Evolutionary conservation across 2,113 vertebrate genomes (phyloP), one percentile per base, ranked within the genome.

Genomic region (Halcyon senegalensis): DNA sequence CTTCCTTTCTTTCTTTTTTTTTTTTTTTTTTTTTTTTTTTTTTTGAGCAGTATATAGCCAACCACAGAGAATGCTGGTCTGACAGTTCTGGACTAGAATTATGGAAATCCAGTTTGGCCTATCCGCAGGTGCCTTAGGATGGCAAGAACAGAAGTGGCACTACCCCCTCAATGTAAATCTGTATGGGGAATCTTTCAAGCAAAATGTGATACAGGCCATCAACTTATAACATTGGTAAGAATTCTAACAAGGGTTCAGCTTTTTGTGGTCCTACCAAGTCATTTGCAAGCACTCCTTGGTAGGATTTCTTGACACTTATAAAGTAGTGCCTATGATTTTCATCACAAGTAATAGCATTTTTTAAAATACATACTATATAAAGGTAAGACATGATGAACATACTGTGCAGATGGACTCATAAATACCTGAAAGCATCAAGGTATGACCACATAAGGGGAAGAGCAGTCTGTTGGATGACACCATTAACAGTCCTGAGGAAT

Each of bases 401-500:
- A 37, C 4, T 37, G 21, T 30, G 35, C 19, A 84, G 33, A 24
- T 50, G 15, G 56, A 59, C 15, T 58, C 41, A 58, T 17, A 64
- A 41, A 67, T 15, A 63, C 12, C 33, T 60, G 51, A 75, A 87
- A 68, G 43, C 28, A 81, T 12, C 25, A 75, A 60, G 6, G 13
- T 43, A 64, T 56, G 56, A 74, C 30, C 17, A 68, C 78, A 27
- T 19, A 33, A 69, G 12, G 31, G n/a, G 27, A 78, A 55, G 3
- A 50, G 19, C 44, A 41, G 19, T 33, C 20, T 10, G 0, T 4
- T 64, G 33, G 13, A 55, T 85, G 16, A 41, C 56, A 63, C 48
- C 10, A 2, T 79, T 97, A 94, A 90, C 86, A 94, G 43, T 90
- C 24, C 37, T 93, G 73, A 96, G 82, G 86, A 97, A 93, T 95